Evolutionary conservation across 2,113 vertebrate genomes (phyloP), one percentile per base, ranked within the genome.

Genomic region (Tapirus terrestris): DNA sequence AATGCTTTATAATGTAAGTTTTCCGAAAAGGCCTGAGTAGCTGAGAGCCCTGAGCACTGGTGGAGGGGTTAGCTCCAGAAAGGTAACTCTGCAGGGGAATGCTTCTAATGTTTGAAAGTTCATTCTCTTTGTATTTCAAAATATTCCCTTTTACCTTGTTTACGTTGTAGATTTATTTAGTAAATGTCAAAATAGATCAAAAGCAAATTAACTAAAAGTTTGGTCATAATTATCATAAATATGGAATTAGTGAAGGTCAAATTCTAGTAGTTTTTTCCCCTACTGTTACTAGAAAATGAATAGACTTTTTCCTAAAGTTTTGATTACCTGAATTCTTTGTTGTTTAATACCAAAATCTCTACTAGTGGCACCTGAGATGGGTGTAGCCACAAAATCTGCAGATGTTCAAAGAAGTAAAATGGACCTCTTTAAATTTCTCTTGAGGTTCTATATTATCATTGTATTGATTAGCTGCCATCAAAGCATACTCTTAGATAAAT

Each of bases 261-360:
- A 75, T 89, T 95, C 51, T 48, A 68, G 23, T 56, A 90, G 39
- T 94, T 90, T 93, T 53, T 16, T 53, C 14, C 48, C 51, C 51
- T 72, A 84, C 79, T 73, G 11, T 75, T 89, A 65, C 51, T 73
- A 80, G 58, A 90, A 92, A 92, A 60, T 45, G 33, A 68, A n/a
- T 87, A 67, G 23, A 20, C 51, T 84, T 95, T 92, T 27, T 79
- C 6, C 31, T 39, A 25, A 95, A 79, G 65, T 65, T 96, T 72
- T 92, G 16, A 63, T 89, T 89, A n/a, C 51, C 27, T 85, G 27
- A 76, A 70, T 86, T 89, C 39, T 92, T 92, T 85, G 61, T 92
- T 95, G 51, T 39, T 87, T 83, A 58, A 92, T 90, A 67, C 43
- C 51, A 70, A 65, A 65, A 82, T 90, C 36, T 77, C 51, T 70